Evolutionary conservation across 1,140 invertebrate species (phyloP).

Genomic region (Colletes latitarsis): DNA sequence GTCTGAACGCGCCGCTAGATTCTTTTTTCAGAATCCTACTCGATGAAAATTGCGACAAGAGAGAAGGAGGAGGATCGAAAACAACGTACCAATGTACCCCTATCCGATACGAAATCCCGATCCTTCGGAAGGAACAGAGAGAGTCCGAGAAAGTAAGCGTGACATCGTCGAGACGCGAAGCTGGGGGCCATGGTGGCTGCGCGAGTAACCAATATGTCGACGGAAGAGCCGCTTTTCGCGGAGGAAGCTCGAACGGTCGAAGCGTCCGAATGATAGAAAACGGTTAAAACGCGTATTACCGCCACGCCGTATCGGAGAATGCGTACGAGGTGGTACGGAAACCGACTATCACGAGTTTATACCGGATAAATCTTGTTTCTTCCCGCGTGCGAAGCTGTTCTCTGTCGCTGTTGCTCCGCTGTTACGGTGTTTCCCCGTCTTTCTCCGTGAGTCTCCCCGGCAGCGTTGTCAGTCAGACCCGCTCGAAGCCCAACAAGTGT

Average conservation of each 20-base stretch:
- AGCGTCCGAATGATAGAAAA: conserved; percentile 32
- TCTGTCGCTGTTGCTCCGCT: conserved; percentile 25
- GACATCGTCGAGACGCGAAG: too few species aligned
- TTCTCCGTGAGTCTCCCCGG: conserved; percentile 19
- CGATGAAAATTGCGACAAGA: too few species aligned
- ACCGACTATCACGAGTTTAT: conserved; percentile 71
- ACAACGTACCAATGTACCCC: too few species aligned
- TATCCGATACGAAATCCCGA: too few species aligned
- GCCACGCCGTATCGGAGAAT: conserved; percentile 55
- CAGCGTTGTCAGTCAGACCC: conserved; percentile 36
- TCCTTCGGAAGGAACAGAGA: too few species aligned
- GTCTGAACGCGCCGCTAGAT: too few species aligned
- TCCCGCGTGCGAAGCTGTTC: conserved; percentile 44
- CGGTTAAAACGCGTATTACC: conserved; percentile 27
- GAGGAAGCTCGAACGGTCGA: conserved; percentile 2
- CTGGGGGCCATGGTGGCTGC: background rate
- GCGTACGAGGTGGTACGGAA: conserved; percentile 68
- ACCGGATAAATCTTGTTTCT: conserved; percentile 78
- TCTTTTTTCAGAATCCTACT: too few species aligned
- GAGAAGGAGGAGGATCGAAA: too few species aligned
- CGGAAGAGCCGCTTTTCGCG: background rate
- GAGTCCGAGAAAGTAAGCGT: too few species aligned
- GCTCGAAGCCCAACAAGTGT: conserved; percentile 4
- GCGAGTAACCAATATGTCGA: background rate
- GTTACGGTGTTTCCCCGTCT: background rate